phyloP scores from a whole-genome alignment of 1,140 invertebrate species.

The Drosophila trapezifrons region DNA sequence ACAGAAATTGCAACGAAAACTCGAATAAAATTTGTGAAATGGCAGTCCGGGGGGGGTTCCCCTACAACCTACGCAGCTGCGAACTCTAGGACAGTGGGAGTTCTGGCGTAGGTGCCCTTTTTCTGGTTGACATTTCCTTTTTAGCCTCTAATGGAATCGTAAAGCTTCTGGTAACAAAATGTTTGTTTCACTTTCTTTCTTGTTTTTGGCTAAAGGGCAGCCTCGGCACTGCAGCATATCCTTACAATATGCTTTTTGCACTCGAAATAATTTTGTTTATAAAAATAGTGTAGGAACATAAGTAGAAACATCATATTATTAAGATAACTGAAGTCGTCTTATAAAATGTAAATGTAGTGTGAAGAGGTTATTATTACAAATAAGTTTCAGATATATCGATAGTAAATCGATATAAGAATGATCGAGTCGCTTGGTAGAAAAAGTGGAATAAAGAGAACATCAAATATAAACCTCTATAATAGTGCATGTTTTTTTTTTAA shows the following conservation, averaged over 20 bases:
- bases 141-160: constrained; percentile 65
- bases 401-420: no score
- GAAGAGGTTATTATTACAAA: no score
- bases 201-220: constrained; percentile 22
- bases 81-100: neutral
- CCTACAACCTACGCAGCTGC: neutral
- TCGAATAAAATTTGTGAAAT: constrained; percentile 20
- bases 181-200: constrained; percentile 36
- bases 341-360: no score
- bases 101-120: constrained; percentile 25
- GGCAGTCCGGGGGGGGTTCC: neutral
- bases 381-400: no score
- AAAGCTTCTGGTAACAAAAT: constrained; percentile 64
- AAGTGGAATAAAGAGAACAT: no score
- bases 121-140: constrained; percentile 28
- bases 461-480: no score
- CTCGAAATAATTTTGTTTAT: neutral
- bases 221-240: neutral
- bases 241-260: neutral
- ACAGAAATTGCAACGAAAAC: constrained; percentile 9
- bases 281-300: no score
- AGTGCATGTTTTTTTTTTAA: neutral
- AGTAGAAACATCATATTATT: no score
- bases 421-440: no score
- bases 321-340: no score